Evolutionary conservation across 2,888 invertebrate species (phyloP), one percentile per base, ranked within the genome.

Genomic region (Pycnomerus fuliginosus): DNA sequence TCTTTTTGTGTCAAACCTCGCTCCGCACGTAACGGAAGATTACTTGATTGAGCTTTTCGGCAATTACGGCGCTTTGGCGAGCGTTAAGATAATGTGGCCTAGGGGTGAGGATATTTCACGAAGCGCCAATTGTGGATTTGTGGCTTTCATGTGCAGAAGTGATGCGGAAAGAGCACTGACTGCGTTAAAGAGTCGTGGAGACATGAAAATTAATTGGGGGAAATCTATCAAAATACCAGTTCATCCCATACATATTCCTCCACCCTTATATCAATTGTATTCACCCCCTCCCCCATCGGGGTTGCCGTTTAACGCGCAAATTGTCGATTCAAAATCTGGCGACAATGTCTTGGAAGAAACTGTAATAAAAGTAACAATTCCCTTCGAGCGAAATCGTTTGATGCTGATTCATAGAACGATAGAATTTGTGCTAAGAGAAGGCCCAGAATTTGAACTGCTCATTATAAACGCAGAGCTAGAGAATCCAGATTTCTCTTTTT

Each of bases 21-120:
- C 90, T 69, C 92, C 94, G 17, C 92, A 93, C 80, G 86, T 94
- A 69, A 90, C 93, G 11, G 96, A 97, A 69, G 87, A 90, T 65
- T 90, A 97, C 66, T 74, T 99, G 36, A 94, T 96, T 87, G 90
- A 96, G 73, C 82, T 95, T 45, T 99, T 99, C 75, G 99, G 98
- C 0, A 85, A 88, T 31, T 96, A 87, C 73, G 99, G 99, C 0
- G 97, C 99, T 1, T 76, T 99, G 50, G 99, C 98, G 2, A 97
- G 96, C 69, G 93, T 99, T 45, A 99, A 99, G 80, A 96, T 99
- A 51, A 96, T 99, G 94, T 98, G 97, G 95, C 98, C 98, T 3
- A 82, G 98, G 1, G 95, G 95, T 53, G 96, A 98, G 69, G 96
- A 97, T 69, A 85, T 87, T 10, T 77, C 93, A 15, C 77, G 93